phyloP scores from a whole-genome alignment of 2,797 vertebrate genomes.

The Enteromius afrohamiltoni region DNA sequence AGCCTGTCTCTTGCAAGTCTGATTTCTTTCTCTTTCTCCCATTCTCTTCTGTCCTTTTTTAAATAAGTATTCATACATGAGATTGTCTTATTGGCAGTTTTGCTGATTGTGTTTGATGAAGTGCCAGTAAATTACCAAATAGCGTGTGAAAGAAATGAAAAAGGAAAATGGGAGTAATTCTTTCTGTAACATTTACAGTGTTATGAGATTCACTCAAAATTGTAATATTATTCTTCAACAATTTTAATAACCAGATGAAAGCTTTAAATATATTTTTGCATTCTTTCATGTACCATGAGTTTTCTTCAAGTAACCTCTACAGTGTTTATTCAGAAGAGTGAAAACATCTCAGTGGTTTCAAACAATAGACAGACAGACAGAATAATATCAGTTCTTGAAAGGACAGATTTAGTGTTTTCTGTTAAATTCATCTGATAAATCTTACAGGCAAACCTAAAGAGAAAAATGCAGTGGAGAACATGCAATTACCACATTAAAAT shows the following conservation, averaged over 20 bases:
- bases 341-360: background rate
- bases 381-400: background rate
- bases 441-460: background rate
- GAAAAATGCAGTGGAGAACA: background rate
- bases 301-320: background rate
- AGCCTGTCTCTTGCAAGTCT: slow-evolving; percentile 67
- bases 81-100: slow-evolving; percentile 75
- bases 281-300: background rate
- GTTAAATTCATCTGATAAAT: background rate
- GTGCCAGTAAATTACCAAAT: slow-evolving; percentile 59
- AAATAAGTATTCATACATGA: slow-evolving; percentile 62
- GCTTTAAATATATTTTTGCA: slow-evolving; percentile 31
- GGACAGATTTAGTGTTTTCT: background rate
- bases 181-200: slow-evolving; percentile 12
- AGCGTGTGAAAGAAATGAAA: slow-evolving; percentile 58
- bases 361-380: background rate
- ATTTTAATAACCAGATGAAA: slow-evolving; percentile 40
- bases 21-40: slow-evolving; percentile 58
- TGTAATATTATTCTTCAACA: slow-evolving; percentile 36
- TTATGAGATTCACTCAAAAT: slow-evolving; percentile 26
- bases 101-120: slow-evolving; percentile 75
- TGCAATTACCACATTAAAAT: background rate
- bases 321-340: background rate
- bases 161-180: slow-evolving; percentile 26
- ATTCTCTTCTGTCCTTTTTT: slow-evolving; percentile 50